phyloP scores from a whole-genome alignment of 1,140 invertebrate species.

The Drosophila suzukii region DNA sequence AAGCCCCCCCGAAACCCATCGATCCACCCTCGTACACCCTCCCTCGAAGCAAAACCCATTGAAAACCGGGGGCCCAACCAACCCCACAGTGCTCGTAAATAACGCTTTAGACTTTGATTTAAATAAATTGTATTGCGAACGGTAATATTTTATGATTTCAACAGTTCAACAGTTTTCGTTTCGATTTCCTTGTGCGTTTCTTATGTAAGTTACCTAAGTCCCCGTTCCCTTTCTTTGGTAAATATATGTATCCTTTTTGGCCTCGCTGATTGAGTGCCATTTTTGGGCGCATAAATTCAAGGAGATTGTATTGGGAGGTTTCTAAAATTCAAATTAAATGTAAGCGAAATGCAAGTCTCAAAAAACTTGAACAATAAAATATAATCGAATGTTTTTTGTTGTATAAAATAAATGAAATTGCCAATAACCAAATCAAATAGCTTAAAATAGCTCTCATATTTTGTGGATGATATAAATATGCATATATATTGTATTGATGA shows the following conservation, averaged over 20 bases:
- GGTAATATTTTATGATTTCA: slow-evolving; percentile 80
- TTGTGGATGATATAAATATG: too few species aligned
- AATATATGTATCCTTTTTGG: slow-evolving; percentile 18
- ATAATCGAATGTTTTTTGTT: too few species aligned
- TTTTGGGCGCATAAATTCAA: slow-evolving; percentile 55
- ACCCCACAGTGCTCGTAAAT: slow-evolving; percentile 70
- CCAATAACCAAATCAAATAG: not conserved
- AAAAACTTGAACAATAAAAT: not conserved
- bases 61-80: slow-evolving; percentile 26
- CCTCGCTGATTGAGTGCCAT: slow-evolving; percentile 58
- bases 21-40: slow-evolving; percentile 18
- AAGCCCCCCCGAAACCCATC: slow-evolving; percentile 24
- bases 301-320: slow-evolving; percentile 10
- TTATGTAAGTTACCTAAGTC: slow-evolving; percentile 3
- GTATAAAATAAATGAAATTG: not conserved
- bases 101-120: slow-evolving; percentile 83
- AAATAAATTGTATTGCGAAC: slow-evolving; percentile 81
- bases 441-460: not conserved
- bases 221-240: slow-evolving; percentile 1
- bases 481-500: too few species aligned
- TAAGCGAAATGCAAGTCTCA: not conserved
- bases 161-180: slow-evolving; percentile 53
- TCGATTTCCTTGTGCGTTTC: slow-evolving; percentile 49
- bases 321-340: slow-evolving; percentile 17
- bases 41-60: not conserved